Evolutionary conservation across 2,113 vertebrate species (phyloP).

Genomic region (Chaetorhynchus papuensis): DNA sequence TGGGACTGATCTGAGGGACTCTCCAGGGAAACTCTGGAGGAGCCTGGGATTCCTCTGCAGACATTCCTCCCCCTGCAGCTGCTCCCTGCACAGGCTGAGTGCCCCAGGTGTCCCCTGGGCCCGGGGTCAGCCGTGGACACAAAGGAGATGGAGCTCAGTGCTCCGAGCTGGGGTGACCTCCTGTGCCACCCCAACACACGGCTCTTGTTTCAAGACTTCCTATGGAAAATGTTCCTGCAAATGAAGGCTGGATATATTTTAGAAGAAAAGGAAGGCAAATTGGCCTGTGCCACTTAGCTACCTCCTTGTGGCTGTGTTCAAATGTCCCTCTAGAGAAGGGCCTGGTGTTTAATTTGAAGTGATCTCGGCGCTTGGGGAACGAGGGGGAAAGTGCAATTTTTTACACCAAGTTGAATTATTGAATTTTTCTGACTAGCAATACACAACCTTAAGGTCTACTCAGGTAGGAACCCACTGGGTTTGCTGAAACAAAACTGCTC

Average conservation of each 20-base stretch:
- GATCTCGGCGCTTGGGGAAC: not conserved
- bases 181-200: not conserved
- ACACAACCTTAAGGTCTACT: constrained; percentile 44
- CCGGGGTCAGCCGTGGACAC: not conserved
- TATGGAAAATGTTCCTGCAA: not conserved
- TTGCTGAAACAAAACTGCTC: constrained; percentile 17
- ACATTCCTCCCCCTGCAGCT: not conserved
- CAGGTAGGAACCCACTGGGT: constrained; percentile 59
- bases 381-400: constrained; percentile 66
- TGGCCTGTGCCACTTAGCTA: constrained; percentile 20
- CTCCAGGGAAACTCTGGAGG: not conserved
- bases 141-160: not conserved
- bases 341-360: not conserved
- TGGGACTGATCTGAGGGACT: constrained; percentile 84
- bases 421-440: constrained; percentile 53
- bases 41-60: not conserved
- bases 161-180: not conserved
- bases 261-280: not conserved
- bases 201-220: not conserved
- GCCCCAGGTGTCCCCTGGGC: not conserved
- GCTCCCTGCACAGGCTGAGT: not conserved
- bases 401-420: not conserved
- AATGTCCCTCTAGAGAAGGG: constrained; percentile 8
- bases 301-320: constrained; percentile 40
- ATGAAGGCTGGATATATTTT: not conserved